These are phyloP conservation scores for Ploceus nigricollis DNA, from an alignment of 2,113 vertebrate genomes.

Conservation along the genomic window DNA sequence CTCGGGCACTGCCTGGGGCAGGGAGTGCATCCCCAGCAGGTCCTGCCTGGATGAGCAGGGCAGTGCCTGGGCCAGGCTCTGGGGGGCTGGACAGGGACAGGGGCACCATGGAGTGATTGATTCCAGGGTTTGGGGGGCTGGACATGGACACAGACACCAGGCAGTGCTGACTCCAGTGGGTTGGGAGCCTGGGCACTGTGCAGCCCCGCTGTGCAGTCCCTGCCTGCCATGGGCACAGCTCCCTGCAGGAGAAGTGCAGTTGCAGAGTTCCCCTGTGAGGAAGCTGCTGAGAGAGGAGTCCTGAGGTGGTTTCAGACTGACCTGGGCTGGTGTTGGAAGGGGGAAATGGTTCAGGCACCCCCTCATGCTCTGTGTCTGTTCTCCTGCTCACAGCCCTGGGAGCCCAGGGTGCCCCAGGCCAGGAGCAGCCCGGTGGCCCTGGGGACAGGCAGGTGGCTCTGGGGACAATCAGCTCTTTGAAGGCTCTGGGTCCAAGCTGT, in stretches of 20 bases:
- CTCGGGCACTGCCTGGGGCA: background rate
- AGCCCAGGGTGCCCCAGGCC: background rate
- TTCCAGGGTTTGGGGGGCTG: too few relatives aligned
- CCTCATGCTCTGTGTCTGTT: accelerated
- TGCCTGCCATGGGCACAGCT: background rate
- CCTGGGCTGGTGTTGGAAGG: background rate
- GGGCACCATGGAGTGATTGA: too few relatives aligned
- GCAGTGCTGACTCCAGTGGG: background rate
- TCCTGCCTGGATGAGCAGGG: background rate
- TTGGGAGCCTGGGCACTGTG: background rate
- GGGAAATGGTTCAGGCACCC: background rate
- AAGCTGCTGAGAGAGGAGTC: background rate
- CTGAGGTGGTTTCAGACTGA: background rate
- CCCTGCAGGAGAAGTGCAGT: background rate
- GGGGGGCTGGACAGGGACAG: background rate
- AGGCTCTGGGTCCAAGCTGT: background rate
- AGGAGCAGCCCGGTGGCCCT: background rate
- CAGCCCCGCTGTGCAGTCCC: background rate
- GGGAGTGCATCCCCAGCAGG: background rate
- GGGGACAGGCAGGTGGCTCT: background rate
- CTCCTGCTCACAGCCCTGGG: accelerated
- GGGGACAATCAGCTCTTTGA: background rate
- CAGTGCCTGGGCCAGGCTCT: too few relatives aligned
- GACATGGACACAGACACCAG: background rate
- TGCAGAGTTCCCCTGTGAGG: background rate